These are phyloP conservation scores for Drepana falcataria DNA, from an alignment of 2,888 invertebrate genomes.

Conservation along the genomic window DNA sequence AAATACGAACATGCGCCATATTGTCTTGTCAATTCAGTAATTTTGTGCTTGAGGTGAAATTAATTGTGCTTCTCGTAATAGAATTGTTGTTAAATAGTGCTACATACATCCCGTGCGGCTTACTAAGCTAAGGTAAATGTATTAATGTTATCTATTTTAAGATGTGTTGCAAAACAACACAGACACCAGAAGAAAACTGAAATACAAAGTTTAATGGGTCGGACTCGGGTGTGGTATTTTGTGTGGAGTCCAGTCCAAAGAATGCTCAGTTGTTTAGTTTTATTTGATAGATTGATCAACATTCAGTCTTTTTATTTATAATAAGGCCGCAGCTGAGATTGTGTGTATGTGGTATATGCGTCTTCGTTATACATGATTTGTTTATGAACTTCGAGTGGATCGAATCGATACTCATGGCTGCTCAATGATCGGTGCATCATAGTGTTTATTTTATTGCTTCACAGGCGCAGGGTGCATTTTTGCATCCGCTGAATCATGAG, in stretches of 20 bases:
- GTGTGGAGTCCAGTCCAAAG: slow-evolving; percentile 59
- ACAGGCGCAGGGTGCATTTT: slow-evolving; percentile 80
- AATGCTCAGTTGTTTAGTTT: slow-evolving; percentile 68
- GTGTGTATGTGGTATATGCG: slow-evolving; percentile 28
- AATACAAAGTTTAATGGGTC: slow-evolving; percentile 31
- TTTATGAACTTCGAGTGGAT: slow-evolving; percentile 24
- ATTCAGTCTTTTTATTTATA: background rate
- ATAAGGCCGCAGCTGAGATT: slow-evolving; percentile 17
- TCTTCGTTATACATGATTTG: slow-evolving; percentile 12
- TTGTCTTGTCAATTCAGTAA: slow-evolving; percentile 59
- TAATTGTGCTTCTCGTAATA: slow-evolving; percentile 35
- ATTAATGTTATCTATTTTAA: slow-evolving; percentile 2
- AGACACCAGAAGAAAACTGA: background rate
- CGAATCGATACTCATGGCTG: slow-evolving; percentile 48
- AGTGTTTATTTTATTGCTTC: slow-evolving; percentile 47
- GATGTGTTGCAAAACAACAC: background rate
- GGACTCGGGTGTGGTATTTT: slow-evolving; percentile 64
- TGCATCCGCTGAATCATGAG: slow-evolving; percentile 88
- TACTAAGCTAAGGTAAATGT: slow-evolving; percentile 45
- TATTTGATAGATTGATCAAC: slow-evolving; percentile 31
- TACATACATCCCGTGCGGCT: slow-evolving; percentile 34
- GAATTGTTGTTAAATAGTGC: slow-evolving; percentile 35
- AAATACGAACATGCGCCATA: slow-evolving; percentile 56
- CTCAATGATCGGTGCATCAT: slow-evolving; percentile 38
- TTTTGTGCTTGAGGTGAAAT: slow-evolving; percentile 55